These are phyloP conservation scores for Pan troglodytes DNA, from an alignment of 2,113 vertebrate species.

Conservation along the genomic window NHGRI_mPanTro3-v2.1_pri NC_072398.2:150462501-150463000, in stretches of 20 bases:
- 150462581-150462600: constrained; percentile 64
- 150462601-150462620: constrained; percentile 1
- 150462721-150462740: not conserved
- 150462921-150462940: not conserved
- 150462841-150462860: too few species aligned
- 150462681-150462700: not conserved
- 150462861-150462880: not conserved
- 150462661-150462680: not conserved
- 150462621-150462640: not conserved
- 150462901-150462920: not conserved
- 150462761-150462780: not conserved
- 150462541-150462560: constrained; percentile 54
- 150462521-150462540: constrained; percentile 59
- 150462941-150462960: not conserved
- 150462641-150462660: not conserved
- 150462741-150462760: not conserved
- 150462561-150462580: constrained; percentile 72
- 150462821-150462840: too few species aligned
- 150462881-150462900: not conserved
- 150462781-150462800: not conserved
- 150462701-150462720: not conserved
- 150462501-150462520: constrained; percentile 54
- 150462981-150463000: not conserved
- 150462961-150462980: not conserved
- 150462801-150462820: not conserved